Evolutionary conservation across 2,888 invertebrate genomes (phyloP).

Genomic region (Gymnosoma rotundatum): DNA sequence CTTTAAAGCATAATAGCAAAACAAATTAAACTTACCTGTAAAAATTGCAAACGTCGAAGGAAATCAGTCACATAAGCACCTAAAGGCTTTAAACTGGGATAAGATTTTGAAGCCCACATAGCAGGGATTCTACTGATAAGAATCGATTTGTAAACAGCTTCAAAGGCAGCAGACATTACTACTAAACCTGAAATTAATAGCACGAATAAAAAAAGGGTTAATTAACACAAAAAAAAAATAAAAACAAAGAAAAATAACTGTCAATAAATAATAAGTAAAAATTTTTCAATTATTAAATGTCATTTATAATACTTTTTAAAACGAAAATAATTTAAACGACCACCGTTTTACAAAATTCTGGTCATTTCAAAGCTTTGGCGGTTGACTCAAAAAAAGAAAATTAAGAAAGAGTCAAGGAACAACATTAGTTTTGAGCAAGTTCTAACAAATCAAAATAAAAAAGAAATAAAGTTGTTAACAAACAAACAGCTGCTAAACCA

Average conservation of each 20-base stretch:
- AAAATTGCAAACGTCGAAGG: slow-evolving; percentile 90
- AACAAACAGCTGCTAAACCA: neutral
- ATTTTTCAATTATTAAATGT: neutral
- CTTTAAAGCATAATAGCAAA: neutral
- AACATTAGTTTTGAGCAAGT: neutral
- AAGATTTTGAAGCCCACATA: slow-evolving; percentile 93
- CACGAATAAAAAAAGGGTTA: slow-evolving; percentile 14
- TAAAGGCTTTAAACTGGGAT: slow-evolving; percentile 95
- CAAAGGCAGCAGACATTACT: slow-evolving; percentile 92
- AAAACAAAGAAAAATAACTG: neutral
- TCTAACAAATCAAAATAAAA: neutral
- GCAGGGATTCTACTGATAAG: slow-evolving; percentile 91
- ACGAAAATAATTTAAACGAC: no score
- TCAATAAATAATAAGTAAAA: neutral
- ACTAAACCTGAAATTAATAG: slow-evolving; percentile 86
- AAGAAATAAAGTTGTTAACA: neutral
- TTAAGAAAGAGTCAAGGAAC: no score
- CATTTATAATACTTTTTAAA: neutral
- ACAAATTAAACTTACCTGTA: slow-evolving; percentile 85
- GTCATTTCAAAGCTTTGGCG: no score
- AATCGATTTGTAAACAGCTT: slow-evolving; percentile 92
- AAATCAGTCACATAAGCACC: slow-evolving; percentile 94
- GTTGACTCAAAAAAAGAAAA: no score
- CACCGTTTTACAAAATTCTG: no score
- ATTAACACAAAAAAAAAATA: slow-evolving; percentile 19